Conservation (phyloP, 2,888 invertebrate species). For the Petrolisthes manimaculis region DNA sequence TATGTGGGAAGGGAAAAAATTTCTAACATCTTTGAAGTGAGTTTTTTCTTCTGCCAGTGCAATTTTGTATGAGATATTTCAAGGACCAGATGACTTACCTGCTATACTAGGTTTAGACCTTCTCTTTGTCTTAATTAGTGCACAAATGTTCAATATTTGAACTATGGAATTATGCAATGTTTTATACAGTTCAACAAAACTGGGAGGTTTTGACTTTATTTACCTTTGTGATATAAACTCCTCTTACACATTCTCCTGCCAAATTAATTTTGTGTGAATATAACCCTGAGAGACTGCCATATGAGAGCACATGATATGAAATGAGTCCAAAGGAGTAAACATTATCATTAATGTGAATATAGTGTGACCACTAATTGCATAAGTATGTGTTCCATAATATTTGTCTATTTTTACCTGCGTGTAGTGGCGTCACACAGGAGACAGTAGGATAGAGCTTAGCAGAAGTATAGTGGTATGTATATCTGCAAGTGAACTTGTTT, state of each 20-base stretch:
- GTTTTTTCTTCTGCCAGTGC: slow-evolving; percentile 38
- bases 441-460: slow-evolving; percentile 38
- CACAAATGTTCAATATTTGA: slow-evolving; percentile 59
- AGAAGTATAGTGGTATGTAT: slow-evolving; percentile 45
- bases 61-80: slow-evolving; percentile 35
- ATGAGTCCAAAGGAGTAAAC: slow-evolving; percentile 54
- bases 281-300: slow-evolving; percentile 52
- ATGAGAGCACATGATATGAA: slow-evolving; percentile 47
- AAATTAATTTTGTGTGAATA: slow-evolving; percentile 47
- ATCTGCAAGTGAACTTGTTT: slow-evolving; percentile 50
- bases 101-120: slow-evolving; percentile 28
- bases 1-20: slow-evolving; percentile 21
- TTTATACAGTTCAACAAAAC: slow-evolving; percentile 53
- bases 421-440: slow-evolving; percentile 44
- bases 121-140: slow-evolving; percentile 43
- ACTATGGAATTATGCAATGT: slow-evolving; percentile 52
- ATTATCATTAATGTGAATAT: slow-evolving; percentile 53
- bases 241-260: slow-evolving; percentile 61
- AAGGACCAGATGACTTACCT: slow-evolving; percentile 49
- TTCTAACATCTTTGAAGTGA: slow-evolving; percentile 17
- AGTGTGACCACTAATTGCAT: slow-evolving; percentile 58
- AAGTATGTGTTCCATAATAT: slow-evolving; percentile 62
- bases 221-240: slow-evolving; percentile 59
- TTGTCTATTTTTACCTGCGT: slow-evolving; percentile 62
- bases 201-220: slow-evolving; percentile 51